A percentile compares a stretch with the other conserved stretches of the same genome.
phyloP scores from a whole-genome alignment of 2,797 vertebrate species.

The Neosalanx taihuensis region DNA sequence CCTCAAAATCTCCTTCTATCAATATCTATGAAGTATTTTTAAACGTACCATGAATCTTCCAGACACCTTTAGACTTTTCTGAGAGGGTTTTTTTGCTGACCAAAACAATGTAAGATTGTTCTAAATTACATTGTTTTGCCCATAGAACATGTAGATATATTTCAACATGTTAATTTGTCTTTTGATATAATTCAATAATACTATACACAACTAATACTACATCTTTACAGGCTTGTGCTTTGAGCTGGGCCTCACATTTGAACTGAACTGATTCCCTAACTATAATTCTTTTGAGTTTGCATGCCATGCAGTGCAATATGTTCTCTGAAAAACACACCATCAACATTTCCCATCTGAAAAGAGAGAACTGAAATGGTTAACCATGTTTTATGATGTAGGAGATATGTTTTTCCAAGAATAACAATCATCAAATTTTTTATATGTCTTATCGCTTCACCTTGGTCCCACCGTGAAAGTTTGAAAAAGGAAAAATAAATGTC shows the following conservation, averaged over 20 bases:
- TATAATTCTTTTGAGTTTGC: slow-evolving; percentile 61
- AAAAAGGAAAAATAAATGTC: background rate
- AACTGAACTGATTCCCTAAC: slow-evolving; percentile 30
- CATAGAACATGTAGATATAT: too few relatives aligned
- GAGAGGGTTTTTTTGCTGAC: slow-evolving; percentile 36
- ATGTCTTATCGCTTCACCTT: background rate
- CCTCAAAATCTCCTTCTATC: slow-evolving; percentile 30
- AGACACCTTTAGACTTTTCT: slow-evolving; percentile 29
- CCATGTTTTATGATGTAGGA: background rate
- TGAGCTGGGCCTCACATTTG: background rate
- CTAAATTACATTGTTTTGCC: background rate
- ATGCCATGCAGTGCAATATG: slow-evolving; percentile 38
- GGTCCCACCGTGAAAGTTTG: background rate
- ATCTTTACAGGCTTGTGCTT: too few relatives aligned
- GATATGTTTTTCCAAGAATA: background rate
- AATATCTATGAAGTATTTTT: slow-evolving; percentile 56
- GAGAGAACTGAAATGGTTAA: background rate
- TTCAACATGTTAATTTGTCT: too few relatives aligned
- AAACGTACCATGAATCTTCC: slow-evolving; percentile 41
- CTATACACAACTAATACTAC: too few relatives aligned
- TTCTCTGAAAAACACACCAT: slow-evolving; percentile 13
- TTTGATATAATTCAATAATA: too few relatives aligned
- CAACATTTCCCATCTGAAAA: background rate
- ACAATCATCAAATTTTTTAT: too few relatives aligned
- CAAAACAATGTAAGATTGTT: slow-evolving; percentile 29